These are phyloP conservation scores for Eublepharis macularius DNA, from an alignment of 2,113 vertebrate species.

Conservation along the genomic window DNA sequence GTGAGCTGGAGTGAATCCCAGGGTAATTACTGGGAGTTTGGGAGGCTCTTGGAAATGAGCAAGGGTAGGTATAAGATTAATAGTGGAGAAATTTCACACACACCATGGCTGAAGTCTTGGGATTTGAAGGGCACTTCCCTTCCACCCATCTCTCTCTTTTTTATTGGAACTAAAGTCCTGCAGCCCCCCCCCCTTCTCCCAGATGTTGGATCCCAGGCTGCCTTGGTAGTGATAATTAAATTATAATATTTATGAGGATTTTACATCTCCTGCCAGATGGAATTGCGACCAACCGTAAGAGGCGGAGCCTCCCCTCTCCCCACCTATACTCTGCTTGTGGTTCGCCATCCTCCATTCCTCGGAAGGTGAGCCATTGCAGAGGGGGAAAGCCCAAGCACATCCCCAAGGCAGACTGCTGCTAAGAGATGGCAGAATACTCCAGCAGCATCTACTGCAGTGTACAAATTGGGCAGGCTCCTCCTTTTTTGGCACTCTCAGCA, in stretches of 20 bases:
- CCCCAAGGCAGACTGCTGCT: not conserved
- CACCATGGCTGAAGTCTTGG: not conserved
- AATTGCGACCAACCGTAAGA: constrained; percentile 55
- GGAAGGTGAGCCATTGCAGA: not conserved
- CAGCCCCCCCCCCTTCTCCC: not conserved
- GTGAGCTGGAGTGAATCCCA: not conserved
- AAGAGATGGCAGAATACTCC: not conserved
- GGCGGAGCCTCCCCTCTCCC: constrained; percentile 27
- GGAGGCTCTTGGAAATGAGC: not conserved
- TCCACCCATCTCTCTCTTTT: constrained; percentile 3
- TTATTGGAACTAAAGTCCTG: constrained; percentile 6
- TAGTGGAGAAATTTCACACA: not conserved
- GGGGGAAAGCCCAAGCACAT: not conserved
- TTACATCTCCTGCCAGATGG: constrained; percentile 65
- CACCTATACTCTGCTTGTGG: constrained; percentile 30
- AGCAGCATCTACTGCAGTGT: not conserved
- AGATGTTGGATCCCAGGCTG: constrained; percentile 30
- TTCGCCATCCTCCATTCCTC: constrained; percentile 12
- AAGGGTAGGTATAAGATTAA: not conserved
- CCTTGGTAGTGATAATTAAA: constrained; percentile 63
- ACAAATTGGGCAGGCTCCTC: not conserved
- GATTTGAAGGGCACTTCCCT: not conserved
- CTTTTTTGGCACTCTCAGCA: not conserved
- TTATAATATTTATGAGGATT: constrained; percentile 65
- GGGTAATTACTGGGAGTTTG: not conserved